phyloP scores from a whole-genome alignment of 1,140 invertebrate genomes.

The Oscheius sp. region DNA sequence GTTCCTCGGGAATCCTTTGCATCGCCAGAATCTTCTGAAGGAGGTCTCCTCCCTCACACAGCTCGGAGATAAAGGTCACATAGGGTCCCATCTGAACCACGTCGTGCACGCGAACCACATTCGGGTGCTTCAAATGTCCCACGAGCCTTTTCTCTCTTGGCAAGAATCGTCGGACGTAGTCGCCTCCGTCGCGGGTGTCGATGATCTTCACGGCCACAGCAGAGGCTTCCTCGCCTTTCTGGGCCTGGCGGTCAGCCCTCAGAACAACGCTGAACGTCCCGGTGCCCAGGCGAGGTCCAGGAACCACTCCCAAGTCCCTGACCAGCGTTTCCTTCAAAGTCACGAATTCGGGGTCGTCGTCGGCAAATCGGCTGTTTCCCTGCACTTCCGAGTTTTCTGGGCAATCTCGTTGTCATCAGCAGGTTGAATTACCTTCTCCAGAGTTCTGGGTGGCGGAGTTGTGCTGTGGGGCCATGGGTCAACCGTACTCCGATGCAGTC shows the following conservation, averaged over 20 bases:
- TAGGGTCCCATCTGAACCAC: not conserved
- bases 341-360: not conserved
- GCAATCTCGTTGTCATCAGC: no score
- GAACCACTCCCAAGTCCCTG: not conserved
- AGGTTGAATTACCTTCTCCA: no score
- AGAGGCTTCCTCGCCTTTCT: not conserved
- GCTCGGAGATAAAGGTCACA: conserved; percentile 48
- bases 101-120: not conserved
- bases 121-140: not conserved
- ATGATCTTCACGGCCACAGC: not conserved
- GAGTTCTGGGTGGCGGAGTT: no score
- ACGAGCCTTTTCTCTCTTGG: not conserved
- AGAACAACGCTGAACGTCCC: conserved; percentile 1
- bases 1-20: conserved; percentile 49
- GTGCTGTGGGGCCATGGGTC: no score
- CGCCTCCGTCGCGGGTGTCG: not conserved
- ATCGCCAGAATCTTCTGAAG: conserved; percentile 54
- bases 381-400: no score
- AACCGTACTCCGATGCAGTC: no score
- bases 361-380: not conserved
- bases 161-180: not conserved
- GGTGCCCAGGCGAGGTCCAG: not conserved
- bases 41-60: conserved; percentile 46
- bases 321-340: not conserved
- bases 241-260: not conserved